Evolutionary conservation across 2,797 vertebrate genomes (phyloP).

Genomic region (Limosa lapponica): DNA sequence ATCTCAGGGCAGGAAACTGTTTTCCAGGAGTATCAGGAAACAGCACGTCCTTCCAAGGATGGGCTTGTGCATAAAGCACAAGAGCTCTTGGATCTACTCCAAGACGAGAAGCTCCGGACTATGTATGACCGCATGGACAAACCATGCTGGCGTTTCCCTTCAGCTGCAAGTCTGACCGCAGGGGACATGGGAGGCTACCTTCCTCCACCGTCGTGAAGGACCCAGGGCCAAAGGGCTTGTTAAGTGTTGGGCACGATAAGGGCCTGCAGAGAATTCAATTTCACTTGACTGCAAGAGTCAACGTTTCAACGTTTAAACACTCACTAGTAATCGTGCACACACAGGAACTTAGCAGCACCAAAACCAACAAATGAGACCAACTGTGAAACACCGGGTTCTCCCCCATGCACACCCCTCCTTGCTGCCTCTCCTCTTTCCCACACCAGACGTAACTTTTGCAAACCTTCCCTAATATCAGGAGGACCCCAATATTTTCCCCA

Average conservation of each 20-base stretch:
- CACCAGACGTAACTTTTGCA: neutral
- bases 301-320: neutral
- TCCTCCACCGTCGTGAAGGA: neutral
- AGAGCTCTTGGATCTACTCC: neutral
- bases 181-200: neutral
- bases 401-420: fast-evolving
- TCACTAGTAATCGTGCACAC: neutral
- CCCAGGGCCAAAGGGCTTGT: neutral
- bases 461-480: neutral
- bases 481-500: fast-evolving
- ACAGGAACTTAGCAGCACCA: neutral
- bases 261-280: neutral
- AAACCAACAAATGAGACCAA: neutral
- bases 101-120: neutral
- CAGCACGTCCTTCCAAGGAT: neutral
- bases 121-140: neutral
- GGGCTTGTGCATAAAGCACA: neutral
- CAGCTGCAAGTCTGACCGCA: neutral
- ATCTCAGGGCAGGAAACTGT: neutral
- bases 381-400: neutral
- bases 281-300: neutral
- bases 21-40: conserved; percentile 49
- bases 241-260: neutral
- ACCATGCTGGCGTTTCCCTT: neutral
- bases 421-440: neutral